Conservation (phyloP, 2,888 invertebrate genomes). For the Lochmaea capreae region DNA sequence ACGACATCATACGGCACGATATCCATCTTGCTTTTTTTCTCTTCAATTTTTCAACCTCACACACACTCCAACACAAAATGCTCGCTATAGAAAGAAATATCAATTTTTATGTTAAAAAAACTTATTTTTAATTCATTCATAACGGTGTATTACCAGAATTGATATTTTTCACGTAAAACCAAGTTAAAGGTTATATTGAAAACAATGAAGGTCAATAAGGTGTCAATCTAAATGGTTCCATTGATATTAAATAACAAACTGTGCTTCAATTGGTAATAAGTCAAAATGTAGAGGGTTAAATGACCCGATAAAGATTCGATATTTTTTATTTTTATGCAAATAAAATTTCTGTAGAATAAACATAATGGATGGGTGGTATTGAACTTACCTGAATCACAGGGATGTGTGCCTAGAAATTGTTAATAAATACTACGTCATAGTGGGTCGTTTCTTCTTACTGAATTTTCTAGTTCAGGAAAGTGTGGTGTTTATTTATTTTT, state of each 20-base stretch:
- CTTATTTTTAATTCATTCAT: not conserved
- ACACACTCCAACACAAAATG: not conserved
- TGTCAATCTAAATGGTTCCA: not conserved
- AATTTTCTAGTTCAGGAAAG: too few relatives aligned
- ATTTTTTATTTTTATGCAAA: not conserved
- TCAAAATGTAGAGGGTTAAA: not conserved
- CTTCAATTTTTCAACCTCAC: not conserved
- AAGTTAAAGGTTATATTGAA: slow-evolving; percentile 4
- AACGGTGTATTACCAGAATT: not conserved
- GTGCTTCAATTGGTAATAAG: not conserved
- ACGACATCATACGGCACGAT: slow-evolving; percentile 60
- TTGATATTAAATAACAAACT: not conserved
- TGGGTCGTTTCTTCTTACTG: too few relatives aligned
- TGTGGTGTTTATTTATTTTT: too few relatives aligned
- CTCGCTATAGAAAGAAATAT: not conserved
- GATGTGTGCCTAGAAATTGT: too few relatives aligned
- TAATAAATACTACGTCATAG: too few relatives aligned
- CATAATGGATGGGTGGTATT: too few relatives aligned
- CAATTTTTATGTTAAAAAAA: slow-evolving; percentile 13
- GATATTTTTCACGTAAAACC: not conserved
- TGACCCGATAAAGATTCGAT: not conserved
- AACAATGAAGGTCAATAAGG: not conserved
- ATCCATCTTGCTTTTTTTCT: slow-evolving; percentile 20
- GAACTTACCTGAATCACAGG: too few relatives aligned
- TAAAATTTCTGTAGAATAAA: not conserved